These are phyloP conservation scores for Gasterosteus nipponicus DNA, from an alignment of 2,113 vertebrate genomes.

Conservation along the genomic window DNA sequence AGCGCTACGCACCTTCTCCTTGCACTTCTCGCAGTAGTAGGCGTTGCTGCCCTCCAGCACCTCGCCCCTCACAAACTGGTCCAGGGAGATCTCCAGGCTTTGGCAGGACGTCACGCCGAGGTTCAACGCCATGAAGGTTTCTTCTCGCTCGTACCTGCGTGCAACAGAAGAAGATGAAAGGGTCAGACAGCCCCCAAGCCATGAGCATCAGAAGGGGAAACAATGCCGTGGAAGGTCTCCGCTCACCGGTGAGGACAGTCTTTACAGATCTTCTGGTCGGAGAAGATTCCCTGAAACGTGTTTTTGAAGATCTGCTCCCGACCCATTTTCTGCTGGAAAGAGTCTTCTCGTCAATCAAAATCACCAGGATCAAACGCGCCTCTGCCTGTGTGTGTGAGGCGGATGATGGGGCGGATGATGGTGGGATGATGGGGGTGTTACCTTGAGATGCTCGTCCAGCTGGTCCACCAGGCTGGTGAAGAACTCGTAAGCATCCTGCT, in stretches of 20 bases:
- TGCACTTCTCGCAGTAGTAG: slow-evolving; percentile 99
- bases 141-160: slow-evolving; percentile 93
- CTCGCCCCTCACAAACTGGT: slow-evolving; percentile 98
- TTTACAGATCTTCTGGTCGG: slow-evolving; percentile 99
- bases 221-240: rapidly evolving
- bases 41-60: slow-evolving; percentile 99
- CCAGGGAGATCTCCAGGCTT: slow-evolving; percentile 96
- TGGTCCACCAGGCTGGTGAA: slow-evolving; percentile 99
- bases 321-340: slow-evolving; percentile 91
- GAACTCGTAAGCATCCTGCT: slow-evolving; percentile 99
- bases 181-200: neutral
- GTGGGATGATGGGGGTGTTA: slow-evolving; percentile 55
- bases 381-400: no score
- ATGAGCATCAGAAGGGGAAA: neutral
- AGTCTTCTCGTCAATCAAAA: neutral
- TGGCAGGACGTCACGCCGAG: slow-evolving; percentile 98
- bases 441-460: slow-evolving; percentile 98
- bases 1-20: slow-evolving; percentile 89
- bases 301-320: slow-evolving; percentile 99
- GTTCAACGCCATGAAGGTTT: slow-evolving; percentile 98
- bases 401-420: no score
- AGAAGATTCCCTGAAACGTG: slow-evolving; percentile 98
- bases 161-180: neutral
- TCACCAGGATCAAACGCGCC: neutral
- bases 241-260: slow-evolving; percentile 96